Conservation (phyloP, 2,113 vertebrate species). For the Hylia prasina region DNA sequence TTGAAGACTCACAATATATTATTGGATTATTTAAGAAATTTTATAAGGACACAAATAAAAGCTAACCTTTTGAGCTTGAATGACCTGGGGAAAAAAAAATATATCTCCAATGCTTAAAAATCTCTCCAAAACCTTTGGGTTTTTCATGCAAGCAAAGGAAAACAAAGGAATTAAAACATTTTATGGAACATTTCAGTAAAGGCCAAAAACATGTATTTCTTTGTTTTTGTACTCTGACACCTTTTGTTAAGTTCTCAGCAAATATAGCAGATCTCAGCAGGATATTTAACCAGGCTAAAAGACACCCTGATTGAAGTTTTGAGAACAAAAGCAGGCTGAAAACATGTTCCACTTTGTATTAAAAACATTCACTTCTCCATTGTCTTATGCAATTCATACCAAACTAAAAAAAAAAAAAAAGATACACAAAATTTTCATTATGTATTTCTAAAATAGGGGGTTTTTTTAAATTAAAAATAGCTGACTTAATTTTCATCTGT, state of each 20-base stretch:
- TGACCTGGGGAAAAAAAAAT: background rate
- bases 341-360: background rate
- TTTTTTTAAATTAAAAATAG: background rate
- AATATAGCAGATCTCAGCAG: background rate
- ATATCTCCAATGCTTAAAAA: conserved; percentile 15
- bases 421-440: background rate
- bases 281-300: conserved; percentile 46
- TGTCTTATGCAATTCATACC: background rate
- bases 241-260: background rate
- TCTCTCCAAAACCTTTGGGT: background rate
- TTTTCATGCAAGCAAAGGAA: conserved; percentile 9
- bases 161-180: background rate
- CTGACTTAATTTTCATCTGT: background rate
- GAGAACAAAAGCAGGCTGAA: conserved; percentile 36
- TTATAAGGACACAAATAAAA: background rate
- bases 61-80: background rate
- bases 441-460: background rate
- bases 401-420: background rate
- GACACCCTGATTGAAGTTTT: conserved; percentile 23
- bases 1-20: background rate
- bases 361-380: conserved; percentile 15
- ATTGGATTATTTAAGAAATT: background rate
- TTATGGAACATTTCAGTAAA: background rate
- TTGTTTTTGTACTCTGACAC: background rate
- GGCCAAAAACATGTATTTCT: background rate